Evolutionary conservation across 2,113 vertebrate genomes (phyloP).

Genomic region (Oryzias melastigma): DNA sequence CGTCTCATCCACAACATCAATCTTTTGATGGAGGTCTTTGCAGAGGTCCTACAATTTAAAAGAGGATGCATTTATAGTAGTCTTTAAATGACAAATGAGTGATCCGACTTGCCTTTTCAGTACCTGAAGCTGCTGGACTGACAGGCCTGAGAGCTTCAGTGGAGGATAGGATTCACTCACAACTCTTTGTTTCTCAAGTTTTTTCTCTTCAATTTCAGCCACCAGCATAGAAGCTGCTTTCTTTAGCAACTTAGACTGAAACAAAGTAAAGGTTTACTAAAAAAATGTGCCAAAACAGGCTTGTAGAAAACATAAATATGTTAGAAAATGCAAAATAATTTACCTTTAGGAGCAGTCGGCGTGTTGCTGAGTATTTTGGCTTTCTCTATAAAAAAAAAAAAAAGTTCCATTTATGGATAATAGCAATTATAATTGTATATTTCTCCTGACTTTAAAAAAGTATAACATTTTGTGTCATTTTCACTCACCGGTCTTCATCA

Average conservation of each 20-base stretch:
- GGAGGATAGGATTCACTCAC: slow-evolving; percentile 66
- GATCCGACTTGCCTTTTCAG: neutral
- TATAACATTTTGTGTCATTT: neutral
- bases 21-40: slow-evolving; percentile 73
- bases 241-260: slow-evolving; percentile 71
- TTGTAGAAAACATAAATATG: too few species aligned
- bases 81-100: neutral
- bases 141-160: slow-evolving; percentile 69
- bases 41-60: slow-evolving; percentile 71
- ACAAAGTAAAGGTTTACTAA: neutral
- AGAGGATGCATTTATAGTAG: neutral
- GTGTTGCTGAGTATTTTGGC: slow-evolving; percentile 71
- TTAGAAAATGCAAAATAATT: slow-evolving; percentile 1
- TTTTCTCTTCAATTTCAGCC: slow-evolving; percentile 62
- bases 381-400: slow-evolving; percentile 62
- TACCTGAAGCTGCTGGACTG: slow-evolving; percentile 78
- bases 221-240: slow-evolving; percentile 71
- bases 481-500: slow-evolving; percentile 60
- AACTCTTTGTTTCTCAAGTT: slow-evolving; percentile 57
- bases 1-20: slow-evolving; percentile 71
- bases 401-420: neutral
- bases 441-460: neutral
- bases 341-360: slow-evolving; percentile 70
- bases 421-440: neutral
- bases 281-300: neutral